Percentiles rank a stretch among this genome's conserved stretches.
Evolutionary conservation across 1,140 invertebrate species (phyloP).

Genomic region (Apis laboriosa): DNA sequence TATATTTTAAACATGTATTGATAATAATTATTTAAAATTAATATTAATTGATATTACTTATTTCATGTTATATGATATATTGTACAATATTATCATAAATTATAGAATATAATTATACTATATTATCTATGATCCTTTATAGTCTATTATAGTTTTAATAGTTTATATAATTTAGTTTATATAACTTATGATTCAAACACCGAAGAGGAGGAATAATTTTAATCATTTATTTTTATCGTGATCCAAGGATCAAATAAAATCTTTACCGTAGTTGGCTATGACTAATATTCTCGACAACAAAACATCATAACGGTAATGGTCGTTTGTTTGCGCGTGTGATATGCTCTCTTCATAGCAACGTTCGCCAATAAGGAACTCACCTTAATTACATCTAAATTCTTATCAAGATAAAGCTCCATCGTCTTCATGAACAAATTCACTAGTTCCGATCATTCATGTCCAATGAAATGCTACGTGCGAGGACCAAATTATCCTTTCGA

Average conservation of each 20-base stretch:
- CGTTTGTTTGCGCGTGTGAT: slow-evolving; percentile 60
- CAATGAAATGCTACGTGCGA: slow-evolving; percentile 74
- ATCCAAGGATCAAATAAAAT: neutral
- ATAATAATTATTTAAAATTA: too few species aligned
- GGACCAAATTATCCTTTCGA: slow-evolving; percentile 49
- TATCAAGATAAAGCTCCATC: slow-evolving; percentile 33
- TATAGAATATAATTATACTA: too few species aligned
- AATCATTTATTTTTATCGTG: neutral
- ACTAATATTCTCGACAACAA: slow-evolving; percentile 37
- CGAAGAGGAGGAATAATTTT: neutral
- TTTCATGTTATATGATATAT: too few species aligned
- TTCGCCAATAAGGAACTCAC: slow-evolving; percentile 35
- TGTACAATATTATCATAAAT: too few species aligned
- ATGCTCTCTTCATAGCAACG: slow-evolving; percentile 54
- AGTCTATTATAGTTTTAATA: too few species aligned
- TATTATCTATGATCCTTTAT: too few species aligned
- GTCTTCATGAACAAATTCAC: slow-evolving; percentile 67
- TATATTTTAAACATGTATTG: too few species aligned
- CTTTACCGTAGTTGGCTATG: slow-evolving; percentile 19
- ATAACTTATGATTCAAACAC: neutral
- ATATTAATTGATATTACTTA: too few species aligned
- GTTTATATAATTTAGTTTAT: too few species aligned
- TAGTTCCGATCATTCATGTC: slow-evolving; percentile 50
- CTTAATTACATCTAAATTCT: slow-evolving; percentile 32
- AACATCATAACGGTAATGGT: slow-evolving; percentile 52